phyloP scores from a whole-genome alignment of 2,888 invertebrate species.

The Hypercompe scribonia region DNA sequence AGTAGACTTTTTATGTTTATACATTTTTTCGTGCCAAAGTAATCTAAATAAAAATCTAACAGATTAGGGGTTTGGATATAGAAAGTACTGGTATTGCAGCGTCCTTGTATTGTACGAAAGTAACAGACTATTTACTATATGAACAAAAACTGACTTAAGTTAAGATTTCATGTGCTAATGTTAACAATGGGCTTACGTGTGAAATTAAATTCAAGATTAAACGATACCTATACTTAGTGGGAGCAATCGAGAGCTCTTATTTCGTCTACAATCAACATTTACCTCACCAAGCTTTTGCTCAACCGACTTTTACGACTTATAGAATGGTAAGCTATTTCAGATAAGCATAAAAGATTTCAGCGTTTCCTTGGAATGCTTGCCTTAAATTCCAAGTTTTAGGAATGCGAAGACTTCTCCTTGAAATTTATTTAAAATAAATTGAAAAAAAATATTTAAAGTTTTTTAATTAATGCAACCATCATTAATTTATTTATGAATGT shows the following conservation, averaged over 20 bases:
- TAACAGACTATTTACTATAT: neutral
- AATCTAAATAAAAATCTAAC: too few species aligned
- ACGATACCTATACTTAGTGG: constrained; percentile 2
- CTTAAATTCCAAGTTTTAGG: constrained; percentile 2
- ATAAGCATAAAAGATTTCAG: constrained; percentile 14
- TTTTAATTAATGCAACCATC: neutral
- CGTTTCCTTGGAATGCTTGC: neutral
- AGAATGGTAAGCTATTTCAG: constrained; percentile 18
- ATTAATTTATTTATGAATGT: neutral
- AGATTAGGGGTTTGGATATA: too few species aligned
- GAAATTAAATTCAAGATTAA: constrained; percentile 6
- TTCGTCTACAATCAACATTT: constrained; percentile 16
- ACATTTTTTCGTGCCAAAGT: too few species aligned
- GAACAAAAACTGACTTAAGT: neutral
- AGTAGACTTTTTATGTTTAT: too few species aligned
- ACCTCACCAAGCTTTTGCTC: constrained; percentile 8
- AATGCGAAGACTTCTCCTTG: neutral
- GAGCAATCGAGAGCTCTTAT: constrained; percentile 7
- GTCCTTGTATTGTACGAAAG: neutral
- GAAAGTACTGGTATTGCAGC: neutral
- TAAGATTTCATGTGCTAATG: neutral
- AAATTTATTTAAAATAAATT: too few species aligned
- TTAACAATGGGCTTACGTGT: neutral
- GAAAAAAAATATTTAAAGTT: neutral
- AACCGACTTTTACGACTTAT: constrained; percentile 19